phyloP scores from a whole-genome alignment of 2,113 vertebrate species.

The Scatophagus argus region DNA sequence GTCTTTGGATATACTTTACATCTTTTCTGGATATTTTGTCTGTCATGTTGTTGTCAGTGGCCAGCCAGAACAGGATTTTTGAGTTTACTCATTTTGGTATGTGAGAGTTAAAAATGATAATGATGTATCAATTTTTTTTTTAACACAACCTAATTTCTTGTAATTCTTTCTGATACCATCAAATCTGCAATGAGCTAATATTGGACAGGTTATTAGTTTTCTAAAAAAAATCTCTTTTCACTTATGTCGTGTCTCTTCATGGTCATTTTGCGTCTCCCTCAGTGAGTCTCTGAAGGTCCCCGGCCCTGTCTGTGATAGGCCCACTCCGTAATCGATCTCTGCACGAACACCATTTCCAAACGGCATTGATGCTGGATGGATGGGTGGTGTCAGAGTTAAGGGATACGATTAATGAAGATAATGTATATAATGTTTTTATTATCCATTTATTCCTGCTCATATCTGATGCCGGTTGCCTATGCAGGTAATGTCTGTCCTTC shows the following conservation, averaged over 20 bases:
- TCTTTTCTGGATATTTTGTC: not conserved
- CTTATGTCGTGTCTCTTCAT: not conserved
- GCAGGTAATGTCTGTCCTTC: not conserved
- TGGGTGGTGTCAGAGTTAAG: constrained; percentile 19
- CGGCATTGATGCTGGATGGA: not conserved
- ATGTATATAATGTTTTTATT: constrained; percentile 20
- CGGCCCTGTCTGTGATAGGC: not conserved
- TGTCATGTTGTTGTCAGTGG: not conserved
- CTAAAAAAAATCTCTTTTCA: not conserved
- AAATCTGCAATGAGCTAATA: not conserved
- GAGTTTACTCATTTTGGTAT: not conserved
- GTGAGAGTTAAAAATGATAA: not conserved
- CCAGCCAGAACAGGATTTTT: not conserved
- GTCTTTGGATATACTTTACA: too few relatives aligned
- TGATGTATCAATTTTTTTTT: not conserved
- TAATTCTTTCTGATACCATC: not conserved
- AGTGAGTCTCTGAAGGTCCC: not conserved
- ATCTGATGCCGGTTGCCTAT: not conserved
- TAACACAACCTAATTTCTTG: not conserved
- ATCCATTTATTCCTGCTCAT: constrained; percentile 25
- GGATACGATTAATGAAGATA: constrained; percentile 16
- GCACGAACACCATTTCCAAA: constrained; percentile 23
- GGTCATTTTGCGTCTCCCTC: not conserved
- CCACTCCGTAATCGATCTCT: not conserved
- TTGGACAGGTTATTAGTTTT: not conserved